Conservation (phyloP, 2,888 invertebrate genomes). For the Eristalis arbustorum region DNA sequence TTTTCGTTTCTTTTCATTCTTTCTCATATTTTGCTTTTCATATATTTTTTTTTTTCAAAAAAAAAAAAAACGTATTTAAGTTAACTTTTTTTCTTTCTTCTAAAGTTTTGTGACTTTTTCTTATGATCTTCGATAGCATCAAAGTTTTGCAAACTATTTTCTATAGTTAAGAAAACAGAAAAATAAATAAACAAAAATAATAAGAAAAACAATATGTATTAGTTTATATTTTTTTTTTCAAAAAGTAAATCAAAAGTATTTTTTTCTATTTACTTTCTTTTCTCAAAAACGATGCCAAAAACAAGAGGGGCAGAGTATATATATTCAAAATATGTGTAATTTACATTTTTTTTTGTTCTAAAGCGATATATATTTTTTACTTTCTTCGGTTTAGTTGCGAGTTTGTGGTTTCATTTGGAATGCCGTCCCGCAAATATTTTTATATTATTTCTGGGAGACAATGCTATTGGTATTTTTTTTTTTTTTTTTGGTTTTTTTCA, state of each 20-base stretch:
- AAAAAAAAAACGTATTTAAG: slow-evolving; percentile 46
- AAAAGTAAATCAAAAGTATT: slow-evolving; percentile 52
- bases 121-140: slow-evolving; percentile 66
- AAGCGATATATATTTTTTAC: slow-evolving; percentile 41
- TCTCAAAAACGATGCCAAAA: slow-evolving; percentile 69
- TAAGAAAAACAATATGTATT: slow-evolving; percentile 59
- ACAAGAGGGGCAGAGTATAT: slow-evolving; percentile 71
- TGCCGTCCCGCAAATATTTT: slow-evolving; percentile 29
- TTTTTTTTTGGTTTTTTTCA: slow-evolving; percentile 75
- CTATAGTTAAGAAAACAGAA: slow-evolving; percentile 62
- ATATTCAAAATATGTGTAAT: slow-evolving; percentile 42
- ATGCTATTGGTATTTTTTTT: slow-evolving; percentile 48
- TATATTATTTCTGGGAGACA: slow-evolving; percentile 60
- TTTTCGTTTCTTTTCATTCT: slow-evolving; percentile 71
- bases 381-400: not conserved
- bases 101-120: slow-evolving; percentile 71
- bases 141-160: slow-evolving; percentile 67
- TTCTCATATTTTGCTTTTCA: slow-evolving; percentile 61
- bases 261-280: slow-evolving; percentile 61
- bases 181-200: slow-evolving; percentile 46
- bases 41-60: slow-evolving; percentile 42
- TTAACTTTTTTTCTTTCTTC: slow-evolving; percentile 29
- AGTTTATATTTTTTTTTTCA: slow-evolving; percentile 48
- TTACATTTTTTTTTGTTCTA: slow-evolving; percentile 42
- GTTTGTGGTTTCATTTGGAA: slow-evolving; percentile 24